Conservation (phyloP, 1,140 invertebrate species). For the Drosophila quadrilineata region DNA sequence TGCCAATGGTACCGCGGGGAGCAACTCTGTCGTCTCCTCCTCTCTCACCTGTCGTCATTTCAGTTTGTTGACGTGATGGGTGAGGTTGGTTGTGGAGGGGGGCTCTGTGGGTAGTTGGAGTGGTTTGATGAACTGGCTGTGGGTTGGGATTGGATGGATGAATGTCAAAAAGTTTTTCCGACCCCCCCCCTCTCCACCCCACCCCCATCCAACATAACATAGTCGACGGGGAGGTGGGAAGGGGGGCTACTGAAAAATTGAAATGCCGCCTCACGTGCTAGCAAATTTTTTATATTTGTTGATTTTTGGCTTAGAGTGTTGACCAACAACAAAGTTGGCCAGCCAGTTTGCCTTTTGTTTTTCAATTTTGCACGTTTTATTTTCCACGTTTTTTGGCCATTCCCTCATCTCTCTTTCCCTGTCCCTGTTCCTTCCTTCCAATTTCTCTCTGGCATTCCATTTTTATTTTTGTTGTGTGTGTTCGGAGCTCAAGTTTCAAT, state of each 20-base stretch:
- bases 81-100: conserved; percentile 18
- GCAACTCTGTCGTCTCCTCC: conserved; percentile 9
- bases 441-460: no score
- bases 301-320: conserved; percentile 80
- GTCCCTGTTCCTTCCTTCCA: no score
- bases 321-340: conserved; percentile 74
- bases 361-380: conserved; percentile 66
- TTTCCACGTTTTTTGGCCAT: conserved; percentile 22
- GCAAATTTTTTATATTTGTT: conserved; percentile 75
- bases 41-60: conserved; percentile 61
- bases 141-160: background rate
- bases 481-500: conserved; percentile 48
- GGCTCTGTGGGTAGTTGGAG: conserved; percentile 12
- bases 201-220: no score
- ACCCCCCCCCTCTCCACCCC: no score
- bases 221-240: no score
- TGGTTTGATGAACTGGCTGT: conserved; percentile 29
- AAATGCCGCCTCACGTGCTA: conserved; percentile 76
- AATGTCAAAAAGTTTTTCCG: conserved; percentile 64
- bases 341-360: conserved; percentile 74
- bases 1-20: conserved; percentile 60
- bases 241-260: conserved; percentile 63
- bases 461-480: conserved; percentile 5
- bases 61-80: conserved; percentile 25
- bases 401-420: background rate